Evolutionary conservation across 2,797 vertebrate genomes (phyloP), one percentile per base, ranked within the genome.

Genomic region (Gadopsis bispinosus): DNA sequence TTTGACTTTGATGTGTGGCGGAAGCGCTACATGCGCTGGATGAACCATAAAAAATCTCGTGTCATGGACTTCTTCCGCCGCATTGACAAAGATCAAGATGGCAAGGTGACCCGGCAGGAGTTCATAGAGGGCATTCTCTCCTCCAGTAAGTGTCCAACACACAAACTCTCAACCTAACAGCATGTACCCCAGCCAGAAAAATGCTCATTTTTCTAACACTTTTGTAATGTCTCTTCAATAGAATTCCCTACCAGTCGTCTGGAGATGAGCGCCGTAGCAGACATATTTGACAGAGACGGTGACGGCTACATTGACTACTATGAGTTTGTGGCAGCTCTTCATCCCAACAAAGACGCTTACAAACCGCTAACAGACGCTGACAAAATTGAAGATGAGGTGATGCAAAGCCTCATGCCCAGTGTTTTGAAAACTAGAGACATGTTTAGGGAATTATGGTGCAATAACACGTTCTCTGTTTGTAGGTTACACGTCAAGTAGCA

Each of bases 291-390:
- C 91, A 94, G 98, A 84, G 98, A 99, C 35, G 97, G 97, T 0
- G 98, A 99, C 50, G 98, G 98, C n/a, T 99, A 99, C 91, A 99
- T 99, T 10, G 98, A 99, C 91, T 99, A 99, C 87, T 99, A 99
- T 0, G 98, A 99, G 90, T 99, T 99, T 93, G 98, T 99, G 84
- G 98, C 98, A 2, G 98, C 98, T 41, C 96, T 99, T 61, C 98
- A 99, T 92, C 98, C 98, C 33, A 99, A 99, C 93, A 99, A 99
- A 87, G 98, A 99, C 11, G 98, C 98, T 0, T 99, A 99, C 90
- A 99, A 99, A 79, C 98, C 98, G 7, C 84, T 99, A 59, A 99
- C 98, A 10, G 98, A 99, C 58, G 98, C 97, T 8, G 98, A 99
- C 92, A 99, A 99, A 95, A 99, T 99, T 81, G 98, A 99, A 94